Percentiles rank a stretch among this genome's conserved stretches.
Conservation (phyloP, 92 coral and sea anemone genomes). For the Porites cylindrica region DNA sequence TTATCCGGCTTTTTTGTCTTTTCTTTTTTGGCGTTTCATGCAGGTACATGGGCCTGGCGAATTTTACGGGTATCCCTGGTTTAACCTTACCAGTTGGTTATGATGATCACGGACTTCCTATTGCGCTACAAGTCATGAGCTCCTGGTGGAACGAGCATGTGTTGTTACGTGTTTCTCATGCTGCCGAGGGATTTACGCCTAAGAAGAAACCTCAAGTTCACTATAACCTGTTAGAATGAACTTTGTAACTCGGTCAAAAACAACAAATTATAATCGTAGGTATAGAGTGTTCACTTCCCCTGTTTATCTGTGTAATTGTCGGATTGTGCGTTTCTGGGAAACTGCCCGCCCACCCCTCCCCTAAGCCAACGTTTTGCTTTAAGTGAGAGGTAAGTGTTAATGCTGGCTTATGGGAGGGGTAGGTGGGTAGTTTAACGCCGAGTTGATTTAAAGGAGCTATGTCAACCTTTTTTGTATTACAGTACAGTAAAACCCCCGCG, state of each 20-base stretch:
- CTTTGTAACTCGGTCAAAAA: not conserved
- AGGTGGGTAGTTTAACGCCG: too few species aligned
- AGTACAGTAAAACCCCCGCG: too few species aligned
- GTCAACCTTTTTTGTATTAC: too few species aligned
- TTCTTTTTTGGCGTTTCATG: not conserved
- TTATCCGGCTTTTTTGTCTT: too few species aligned
- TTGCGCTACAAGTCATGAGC: slow-evolving; percentile 94
- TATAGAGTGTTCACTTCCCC: not conserved
- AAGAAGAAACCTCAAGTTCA: slow-evolving; percentile 72
- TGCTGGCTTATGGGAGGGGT: too few species aligned
- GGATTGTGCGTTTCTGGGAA: too few species aligned
- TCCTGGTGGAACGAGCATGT: slow-evolving; percentile 99
- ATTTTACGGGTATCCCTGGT: slow-evolving; percentile 91
- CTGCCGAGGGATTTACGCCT: slow-evolving; percentile 74
- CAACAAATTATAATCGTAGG: not conserved
- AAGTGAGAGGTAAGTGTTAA: too few species aligned
- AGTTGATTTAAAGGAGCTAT: too few species aligned
- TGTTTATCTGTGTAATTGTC: too few species aligned
- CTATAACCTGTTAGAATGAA: slow-evolving; percentile 55
- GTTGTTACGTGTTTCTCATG: slow-evolving; percentile 92
- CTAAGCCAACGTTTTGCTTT: too few species aligned
- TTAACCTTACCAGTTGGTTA: slow-evolving; percentile 95
- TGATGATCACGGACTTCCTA: slow-evolving; percentile 88
- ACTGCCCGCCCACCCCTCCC: too few species aligned
- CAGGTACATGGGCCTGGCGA: slow-evolving; percentile 87